These are phyloP conservation scores for Buceros bicornis DNA, from an alignment of 2,797 vertebrate genomes.

Conservation along the genomic window DNA sequence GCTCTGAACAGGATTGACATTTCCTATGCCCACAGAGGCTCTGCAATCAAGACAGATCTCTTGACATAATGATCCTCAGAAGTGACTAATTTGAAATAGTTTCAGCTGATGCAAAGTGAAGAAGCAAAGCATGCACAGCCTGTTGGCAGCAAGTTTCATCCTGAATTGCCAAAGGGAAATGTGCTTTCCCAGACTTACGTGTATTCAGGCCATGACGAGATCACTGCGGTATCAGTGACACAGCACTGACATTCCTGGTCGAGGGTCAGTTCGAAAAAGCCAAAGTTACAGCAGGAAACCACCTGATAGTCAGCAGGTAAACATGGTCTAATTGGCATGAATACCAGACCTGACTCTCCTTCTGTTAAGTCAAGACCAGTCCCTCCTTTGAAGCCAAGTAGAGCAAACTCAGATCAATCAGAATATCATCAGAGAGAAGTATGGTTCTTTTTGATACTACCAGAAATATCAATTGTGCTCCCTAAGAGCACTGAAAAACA, in stretches of 20 bases:
- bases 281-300: constrained; percentile 12
- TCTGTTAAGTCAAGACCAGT: background rate
- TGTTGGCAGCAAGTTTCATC: background rate
- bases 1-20: constrained; percentile 58
- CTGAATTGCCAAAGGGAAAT: background rate
- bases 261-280: background rate
- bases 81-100: constrained; percentile 56
- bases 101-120: background rate
- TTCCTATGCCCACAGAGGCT: constrained; percentile 33
- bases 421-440: background rate
- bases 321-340: background rate
- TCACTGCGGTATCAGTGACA: background rate
- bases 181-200: background rate
- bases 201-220: background rate
- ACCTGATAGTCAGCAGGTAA: background rate
- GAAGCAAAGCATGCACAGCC: background rate
- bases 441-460: background rate
- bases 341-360: background rate
- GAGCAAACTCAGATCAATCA: background rate
- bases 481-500: background rate
- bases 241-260: background rate
- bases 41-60: constrained; percentile 35
- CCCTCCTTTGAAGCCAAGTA: background rate
- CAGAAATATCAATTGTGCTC: background rate
- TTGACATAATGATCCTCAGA: constrained; percentile 50